A percentile compares a stretch with the other conserved stretches of the same genome.
phyloP scores from a whole-genome alignment of 2,888 invertebrate genomes.

The Lissonota sp. region DNA sequence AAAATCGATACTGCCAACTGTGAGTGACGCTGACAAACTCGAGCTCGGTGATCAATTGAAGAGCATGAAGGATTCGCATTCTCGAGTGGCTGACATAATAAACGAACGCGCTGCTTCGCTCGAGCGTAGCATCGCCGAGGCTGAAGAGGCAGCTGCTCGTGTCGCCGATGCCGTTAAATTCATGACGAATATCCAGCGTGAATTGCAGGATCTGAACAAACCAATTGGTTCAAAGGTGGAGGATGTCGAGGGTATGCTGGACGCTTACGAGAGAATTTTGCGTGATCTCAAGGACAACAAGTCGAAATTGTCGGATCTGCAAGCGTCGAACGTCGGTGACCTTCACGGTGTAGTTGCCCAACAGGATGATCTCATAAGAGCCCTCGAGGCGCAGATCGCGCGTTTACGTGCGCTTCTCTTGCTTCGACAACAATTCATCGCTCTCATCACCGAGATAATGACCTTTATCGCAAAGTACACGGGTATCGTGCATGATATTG shows the following conservation, averaged over 20 bases:
- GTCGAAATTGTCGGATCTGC: slow-evolving; percentile 90
- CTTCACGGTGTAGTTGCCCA: slow-evolving; percentile 91
- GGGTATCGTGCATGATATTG: slow-evolving; percentile 93
- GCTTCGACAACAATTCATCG: slow-evolving; percentile 94
- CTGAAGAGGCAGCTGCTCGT: slow-evolving; percentile 92
- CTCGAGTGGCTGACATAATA: slow-evolving; percentile 90
- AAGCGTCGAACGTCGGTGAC: slow-evolving; percentile 91
- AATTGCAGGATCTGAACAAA: slow-evolving; percentile 92
- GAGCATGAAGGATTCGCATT: slow-evolving; percentile 91
- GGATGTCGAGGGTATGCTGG: slow-evolving; percentile 93
- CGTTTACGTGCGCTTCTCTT: slow-evolving; percentile 91
- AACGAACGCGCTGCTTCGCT: slow-evolving; percentile 90
- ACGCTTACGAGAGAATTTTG: slow-evolving; percentile 91
- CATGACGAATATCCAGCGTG: slow-evolving; percentile 92
- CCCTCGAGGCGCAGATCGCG: slow-evolving; percentile 94
- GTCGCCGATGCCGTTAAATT: slow-evolving; percentile 92
- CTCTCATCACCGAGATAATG: slow-evolving; percentile 93
- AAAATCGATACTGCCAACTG: slow-evolving; percentile 90
- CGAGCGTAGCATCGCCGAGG: slow-evolving; percentile 91
- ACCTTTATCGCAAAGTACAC: slow-evolving; percentile 95
- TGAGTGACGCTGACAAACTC: slow-evolving; percentile 94
- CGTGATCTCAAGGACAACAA: slow-evolving; percentile 92
- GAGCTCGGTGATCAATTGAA: slow-evolving; percentile 92
- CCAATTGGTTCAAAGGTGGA: slow-evolving; percentile 95
- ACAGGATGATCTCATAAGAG: slow-evolving; percentile 93